Evolutionary conservation across 1,140 invertebrate species (phyloP).

Genomic region (Psilanteris sp.): DNA sequence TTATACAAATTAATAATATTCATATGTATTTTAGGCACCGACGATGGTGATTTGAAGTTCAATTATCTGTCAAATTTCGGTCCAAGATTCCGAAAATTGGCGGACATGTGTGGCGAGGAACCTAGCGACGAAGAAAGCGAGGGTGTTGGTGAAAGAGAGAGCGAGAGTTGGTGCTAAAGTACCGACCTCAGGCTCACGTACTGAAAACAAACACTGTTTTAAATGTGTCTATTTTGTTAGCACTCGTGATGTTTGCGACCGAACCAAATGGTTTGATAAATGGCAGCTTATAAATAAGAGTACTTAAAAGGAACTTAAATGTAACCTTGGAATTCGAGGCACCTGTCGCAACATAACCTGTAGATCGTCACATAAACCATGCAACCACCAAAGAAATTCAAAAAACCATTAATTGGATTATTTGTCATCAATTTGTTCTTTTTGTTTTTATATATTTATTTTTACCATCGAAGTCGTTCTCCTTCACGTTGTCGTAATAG

Average conservation of each 20-base stretch:
- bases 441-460: too few species aligned
- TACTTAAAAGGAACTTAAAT: slow-evolving; percentile 48
- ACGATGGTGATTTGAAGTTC: slow-evolving; percentile 97
- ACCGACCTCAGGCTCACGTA: slow-evolving; percentile 6
- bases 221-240: slow-evolving; percentile 44
- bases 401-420: too few species aligned
- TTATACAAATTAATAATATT: neutral
- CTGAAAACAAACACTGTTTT: slow-evolving; percentile 16
- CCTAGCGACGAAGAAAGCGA: slow-evolving; percentile 89
- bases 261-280: slow-evolving; percentile 4
- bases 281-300: slow-evolving; percentile 27
- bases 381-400: too few species aligned
- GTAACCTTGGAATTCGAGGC: slow-evolving; percentile 19
- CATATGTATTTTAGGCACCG: slow-evolving; percentile 84
- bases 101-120: slow-evolving; percentile 97
- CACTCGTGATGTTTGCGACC: slow-evolving; percentile 9
- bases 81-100: slow-evolving; percentile 96
- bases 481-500: too few species aligned
- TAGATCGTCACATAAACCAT: slow-evolving; percentile 16
- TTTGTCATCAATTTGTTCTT: too few species aligned
- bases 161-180: slow-evolving; percentile 87
- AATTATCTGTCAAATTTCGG: slow-evolving; percentile 98
- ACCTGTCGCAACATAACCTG: slow-evolving; percentile 2
- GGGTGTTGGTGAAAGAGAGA: slow-evolving; percentile 83
- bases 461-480: too few species aligned